Conservation (phyloP, 53 echinoderm and acorn worm genomes). For the Echinometra lucunter region DNA sequence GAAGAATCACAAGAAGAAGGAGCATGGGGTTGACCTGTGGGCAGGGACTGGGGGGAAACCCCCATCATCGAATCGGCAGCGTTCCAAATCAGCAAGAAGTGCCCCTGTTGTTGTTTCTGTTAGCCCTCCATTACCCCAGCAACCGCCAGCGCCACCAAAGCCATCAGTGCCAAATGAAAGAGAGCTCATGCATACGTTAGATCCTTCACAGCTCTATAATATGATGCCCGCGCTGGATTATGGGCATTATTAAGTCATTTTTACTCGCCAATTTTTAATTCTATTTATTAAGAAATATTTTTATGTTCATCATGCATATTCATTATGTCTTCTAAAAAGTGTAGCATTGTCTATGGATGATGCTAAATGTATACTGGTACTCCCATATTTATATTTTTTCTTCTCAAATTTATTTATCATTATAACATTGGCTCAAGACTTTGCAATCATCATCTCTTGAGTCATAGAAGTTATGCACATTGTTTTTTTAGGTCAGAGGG, state of each 20-base stretch:
- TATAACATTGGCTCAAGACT: neutral
- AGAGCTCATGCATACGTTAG: conserved; percentile 64
- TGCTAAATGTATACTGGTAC: neutral
- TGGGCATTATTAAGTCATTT: conserved; percentile 48
- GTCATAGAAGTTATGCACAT: neutral
- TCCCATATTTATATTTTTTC: too few species aligned
- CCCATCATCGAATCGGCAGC: neutral
- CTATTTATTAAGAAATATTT: neutral
- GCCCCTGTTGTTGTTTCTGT: neutral
- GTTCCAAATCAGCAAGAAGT: neutral
- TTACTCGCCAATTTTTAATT: neutral
- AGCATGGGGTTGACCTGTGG: conserved; percentile 95
- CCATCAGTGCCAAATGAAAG: conserved; percentile 53
- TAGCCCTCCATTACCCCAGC: conserved; percentile 39
- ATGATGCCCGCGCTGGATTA: conserved; percentile 69
- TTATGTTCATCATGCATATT: neutral
- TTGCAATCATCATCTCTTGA: neutral
- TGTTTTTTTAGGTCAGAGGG: neutral
- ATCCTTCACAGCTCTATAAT: conserved; percentile 62
- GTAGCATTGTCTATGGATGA: neutral
- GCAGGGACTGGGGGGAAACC: conserved; percentile 55
- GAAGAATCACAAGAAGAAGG: conserved; percentile 93
- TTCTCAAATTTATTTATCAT: neutral
- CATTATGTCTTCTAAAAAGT: neutral
- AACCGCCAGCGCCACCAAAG: conserved; percentile 33